These are phyloP conservation scores for Apodemus speciosus DNA, from an alignment of 2,113 vertebrate genomes.

Conservation along the genomic window DNA sequence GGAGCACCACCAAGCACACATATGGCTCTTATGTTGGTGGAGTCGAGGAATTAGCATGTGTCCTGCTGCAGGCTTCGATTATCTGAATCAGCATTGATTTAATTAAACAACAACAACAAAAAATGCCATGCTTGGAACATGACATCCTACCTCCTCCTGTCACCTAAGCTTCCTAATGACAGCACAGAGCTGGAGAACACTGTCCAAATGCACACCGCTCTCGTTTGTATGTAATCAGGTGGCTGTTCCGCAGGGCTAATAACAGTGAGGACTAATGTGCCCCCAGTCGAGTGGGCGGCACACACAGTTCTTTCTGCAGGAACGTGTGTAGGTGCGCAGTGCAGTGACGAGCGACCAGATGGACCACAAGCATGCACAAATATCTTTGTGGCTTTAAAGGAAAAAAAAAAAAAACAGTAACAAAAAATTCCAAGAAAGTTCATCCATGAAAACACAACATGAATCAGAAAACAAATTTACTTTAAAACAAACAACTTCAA, in stretches of 20 bases:
- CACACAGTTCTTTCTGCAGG: too few relatives aligned
- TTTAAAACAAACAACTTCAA: background rate
- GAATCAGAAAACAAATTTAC: constrained; percentile 1
- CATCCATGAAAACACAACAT: constrained; percentile 5
- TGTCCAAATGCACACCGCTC: background rate
- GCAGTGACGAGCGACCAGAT: background rate
- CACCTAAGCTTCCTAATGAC: background rate
- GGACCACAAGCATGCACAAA: background rate
- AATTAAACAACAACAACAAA: background rate
- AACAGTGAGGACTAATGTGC: background rate
- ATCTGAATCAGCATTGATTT: background rate
- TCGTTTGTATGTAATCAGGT: background rate
- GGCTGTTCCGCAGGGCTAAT: background rate
- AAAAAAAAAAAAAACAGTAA: background rate
- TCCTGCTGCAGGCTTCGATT: background rate
- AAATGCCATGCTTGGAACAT: background rate
- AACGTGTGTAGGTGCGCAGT: background rate
- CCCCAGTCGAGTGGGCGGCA: background rate
- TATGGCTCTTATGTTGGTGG: too few relatives aligned
- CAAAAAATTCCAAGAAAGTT: background rate
- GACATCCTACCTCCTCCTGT: too few relatives aligned
- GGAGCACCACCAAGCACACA: fast-evolving
- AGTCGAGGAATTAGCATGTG: background rate
- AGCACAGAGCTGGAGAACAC: background rate
- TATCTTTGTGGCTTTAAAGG: background rate